Evolutionary conservation across 2,113 vertebrate genomes (phyloP), one percentile per base, ranked within the genome.

Genomic region (Cyprinodon tularosa): DNA sequence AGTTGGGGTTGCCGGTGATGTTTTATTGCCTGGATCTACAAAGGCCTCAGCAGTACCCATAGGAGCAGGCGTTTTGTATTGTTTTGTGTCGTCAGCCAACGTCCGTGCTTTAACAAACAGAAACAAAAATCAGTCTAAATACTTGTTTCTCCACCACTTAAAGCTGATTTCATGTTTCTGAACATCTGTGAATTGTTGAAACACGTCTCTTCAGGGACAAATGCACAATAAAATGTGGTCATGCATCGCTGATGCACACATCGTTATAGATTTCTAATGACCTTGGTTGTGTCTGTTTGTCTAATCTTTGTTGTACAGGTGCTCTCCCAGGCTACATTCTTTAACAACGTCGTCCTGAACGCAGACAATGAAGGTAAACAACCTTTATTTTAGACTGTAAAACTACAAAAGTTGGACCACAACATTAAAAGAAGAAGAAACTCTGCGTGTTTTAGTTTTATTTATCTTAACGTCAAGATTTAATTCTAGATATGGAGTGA

Each of bases 61-160:
- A 0, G 80, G 84, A 59, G 62, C 87, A 68, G 92, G 0, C 1
- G 82, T 78, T 38, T 74, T 82, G 36, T 6, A 3, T 0, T 9
- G 29, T 0, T 44, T 65, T 15, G 1, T 5, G 12, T 80, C 47
- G 39, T 76, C 42, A 11, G 78, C 70, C 74, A 77, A 22, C 72
- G 86, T 69, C 66, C 83, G 53, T 0, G 72, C 92, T 91, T 65
- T 4, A 68, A n/a, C 3, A 77, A 70, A 74, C 8, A 83, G 4
- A 78, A 22, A 78, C 38, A 66, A 12, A 36, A 50, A 71, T 20
- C 0, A 7, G 0, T 59, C 22, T 20, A 29, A 68, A 0, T 29
- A 45, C 22, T 45, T 11, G 22, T 45, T 66, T 29, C 13, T 14
- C 42, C 20, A 45, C 64, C 15, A 48, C 8, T 65, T n/a, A 37